Evolutionary conservation across 2,113 vertebrate species (phyloP).

Genomic region (Eonycteris spelaea): DNA sequence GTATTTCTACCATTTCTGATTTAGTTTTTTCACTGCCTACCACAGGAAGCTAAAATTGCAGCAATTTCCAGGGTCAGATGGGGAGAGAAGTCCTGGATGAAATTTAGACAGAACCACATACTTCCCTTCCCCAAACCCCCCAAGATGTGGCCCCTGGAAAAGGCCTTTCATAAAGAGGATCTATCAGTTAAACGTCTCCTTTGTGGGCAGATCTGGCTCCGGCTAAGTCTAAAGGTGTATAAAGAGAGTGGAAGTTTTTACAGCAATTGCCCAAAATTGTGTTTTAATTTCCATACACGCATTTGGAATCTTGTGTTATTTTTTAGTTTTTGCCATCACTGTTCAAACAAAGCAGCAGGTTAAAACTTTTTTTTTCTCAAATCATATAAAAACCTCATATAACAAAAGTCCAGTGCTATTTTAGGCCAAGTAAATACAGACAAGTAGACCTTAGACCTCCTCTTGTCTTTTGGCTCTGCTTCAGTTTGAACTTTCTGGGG

Average conservation of each 20-base stretch:
- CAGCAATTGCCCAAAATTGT: constrained; percentile 65
- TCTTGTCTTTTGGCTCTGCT: constrained; percentile 46
- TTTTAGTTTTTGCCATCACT: constrained; percentile 73
- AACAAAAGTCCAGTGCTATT: constrained; percentile 71
- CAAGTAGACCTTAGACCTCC: constrained; percentile 53
- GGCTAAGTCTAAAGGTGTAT: constrained; percentile 58
- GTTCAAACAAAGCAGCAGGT: constrained; percentile 72
- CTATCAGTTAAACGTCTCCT: constrained; percentile 70
- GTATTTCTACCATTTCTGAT: constrained; percentile 63
- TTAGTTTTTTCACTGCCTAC: constrained; percentile 64
- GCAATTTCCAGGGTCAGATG: constrained; percentile 76
- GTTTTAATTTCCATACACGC: constrained; percentile 74
- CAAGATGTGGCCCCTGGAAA: constrained; percentile 67
- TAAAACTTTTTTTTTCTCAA: constrained; percentile 51
- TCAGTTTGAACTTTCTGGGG: constrained; percentile 48
- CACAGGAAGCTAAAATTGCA: constrained; percentile 78
- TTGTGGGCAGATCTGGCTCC: constrained; percentile 67
- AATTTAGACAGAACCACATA: constrained; percentile 74
- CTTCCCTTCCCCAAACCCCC: constrained; percentile 64
- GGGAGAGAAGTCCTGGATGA: constrained; percentile 72
- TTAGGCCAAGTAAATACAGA: constrained; percentile 69
- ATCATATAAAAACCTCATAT: constrained; percentile 67
- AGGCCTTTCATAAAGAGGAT: constrained; percentile 60
- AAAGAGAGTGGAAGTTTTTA: constrained; percentile 71
- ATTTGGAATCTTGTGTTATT: constrained; percentile 72